Evolutionary conservation across 2,113 vertebrate genomes (phyloP).

Genomic region (Oncorhynchus keta): DNA sequence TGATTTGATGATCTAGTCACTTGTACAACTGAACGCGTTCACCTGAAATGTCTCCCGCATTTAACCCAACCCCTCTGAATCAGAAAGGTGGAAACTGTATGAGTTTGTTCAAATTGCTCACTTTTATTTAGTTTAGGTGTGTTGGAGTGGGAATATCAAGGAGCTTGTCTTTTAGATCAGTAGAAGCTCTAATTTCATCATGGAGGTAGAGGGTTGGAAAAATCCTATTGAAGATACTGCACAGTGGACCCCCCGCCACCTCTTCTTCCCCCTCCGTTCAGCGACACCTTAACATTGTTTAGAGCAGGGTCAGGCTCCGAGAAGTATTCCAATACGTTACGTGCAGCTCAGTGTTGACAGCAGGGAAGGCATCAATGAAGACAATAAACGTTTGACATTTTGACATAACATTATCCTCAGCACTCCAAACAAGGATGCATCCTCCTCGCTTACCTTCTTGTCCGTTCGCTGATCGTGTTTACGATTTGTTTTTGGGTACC

Average conservation of each 20-base stretch:
- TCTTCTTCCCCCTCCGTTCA: slow-evolving; percentile 20
- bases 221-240: slow-evolving; percentile 40
- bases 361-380: neutral
- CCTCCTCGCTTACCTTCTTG: neutral
- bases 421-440: neutral
- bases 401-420: neutral
- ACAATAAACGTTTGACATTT: neutral
- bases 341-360: neutral
- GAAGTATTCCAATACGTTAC: too few relatives aligned
- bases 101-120: neutral
- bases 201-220: slow-evolving; percentile 27
- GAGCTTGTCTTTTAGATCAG: slow-evolving; percentile 20
- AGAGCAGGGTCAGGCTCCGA: neutral
- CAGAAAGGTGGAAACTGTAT: neutral
- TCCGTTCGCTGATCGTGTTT: neutral
- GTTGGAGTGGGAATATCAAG: too few relatives aligned
- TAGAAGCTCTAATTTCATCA: slow-evolving; percentile 35
- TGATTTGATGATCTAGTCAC: too few relatives aligned
- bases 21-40: too few relatives aligned
- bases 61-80: too few relatives aligned
- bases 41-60: too few relatives aligned
- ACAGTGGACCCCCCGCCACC: too few relatives aligned
- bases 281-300: slow-evolving; percentile 25
- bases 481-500: neutral
- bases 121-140: neutral